A percentile compares a stretch with the other conserved stretches of the same genome.
Conservation (phyloP, 2,113 vertebrate genomes). For the Epinephelus cyanopodus region DNA sequence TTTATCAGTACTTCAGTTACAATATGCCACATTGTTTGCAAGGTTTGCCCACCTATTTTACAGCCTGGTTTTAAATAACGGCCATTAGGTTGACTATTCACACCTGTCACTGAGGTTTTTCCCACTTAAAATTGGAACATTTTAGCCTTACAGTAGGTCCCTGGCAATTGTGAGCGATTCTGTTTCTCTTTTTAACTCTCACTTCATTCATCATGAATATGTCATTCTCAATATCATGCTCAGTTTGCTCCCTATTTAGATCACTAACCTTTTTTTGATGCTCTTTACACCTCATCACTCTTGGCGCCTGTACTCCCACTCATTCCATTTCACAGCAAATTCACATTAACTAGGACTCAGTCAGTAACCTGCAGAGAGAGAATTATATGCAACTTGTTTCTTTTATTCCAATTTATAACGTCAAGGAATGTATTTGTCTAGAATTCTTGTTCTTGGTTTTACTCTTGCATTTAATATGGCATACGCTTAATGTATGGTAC, state of each 20-base stretch:
- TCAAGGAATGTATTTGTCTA: background rate
- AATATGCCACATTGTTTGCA: background rate
- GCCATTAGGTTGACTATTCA: background rate
- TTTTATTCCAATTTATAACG: background rate
- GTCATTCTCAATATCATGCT: constrained; percentile 7
- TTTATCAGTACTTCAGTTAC: background rate
- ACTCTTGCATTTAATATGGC: background rate
- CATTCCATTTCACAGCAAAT: constrained; percentile 4
- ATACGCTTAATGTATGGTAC: background rate
- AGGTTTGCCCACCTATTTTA: background rate
- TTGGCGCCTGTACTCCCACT: background rate
- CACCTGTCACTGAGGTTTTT: background rate
- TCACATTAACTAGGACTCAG: background rate
- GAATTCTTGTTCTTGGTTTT: background rate
- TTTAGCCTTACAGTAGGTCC: background rate
- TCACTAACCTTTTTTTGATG: constrained; percentile 2
- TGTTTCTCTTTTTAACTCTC: background rate
- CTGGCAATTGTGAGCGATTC: background rate
- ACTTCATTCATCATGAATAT: background rate
- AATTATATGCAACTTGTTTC: background rate
- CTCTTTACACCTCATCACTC: constrained; percentile 3
- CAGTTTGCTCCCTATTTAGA: constrained; percentile 7
- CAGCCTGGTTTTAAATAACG: background rate
- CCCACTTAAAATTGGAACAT: too few relatives aligned
- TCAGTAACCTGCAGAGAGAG: background rate